Evolutionary conservation across 2,113 vertebrate species (phyloP), one percentile per base, ranked within the genome.

Genomic region (Craseonycteris thonglongyai): DNA sequence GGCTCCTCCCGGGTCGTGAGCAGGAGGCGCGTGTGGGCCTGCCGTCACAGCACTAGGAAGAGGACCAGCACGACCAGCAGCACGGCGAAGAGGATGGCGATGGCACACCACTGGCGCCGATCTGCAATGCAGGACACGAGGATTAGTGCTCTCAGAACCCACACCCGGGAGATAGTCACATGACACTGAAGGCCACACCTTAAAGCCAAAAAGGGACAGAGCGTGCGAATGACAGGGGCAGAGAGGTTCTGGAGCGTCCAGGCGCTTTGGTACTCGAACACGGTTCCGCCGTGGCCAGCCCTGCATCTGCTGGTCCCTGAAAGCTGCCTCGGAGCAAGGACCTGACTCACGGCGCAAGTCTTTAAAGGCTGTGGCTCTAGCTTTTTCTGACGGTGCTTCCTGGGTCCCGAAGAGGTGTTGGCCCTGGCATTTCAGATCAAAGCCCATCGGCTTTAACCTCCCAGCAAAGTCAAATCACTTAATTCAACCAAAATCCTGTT

Each of bases 21-120:
- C 51, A 54, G 93, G 78, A 81, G 82, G 83, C 74, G 7, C 28
- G 5, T 1, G 1, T 5, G 95, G 92, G 82, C 93, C 82, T 51
- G 59, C 74, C 49, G 42, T 99, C 99, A 99, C 98, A 99, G 98
- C 94, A 99, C 97, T 22, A 99, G 97, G 96, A 99, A 98, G 95
- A 99, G 98, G 96, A 99, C 97, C 97, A 99, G 97, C 98, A 99
- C 98, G 13, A 99, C 98, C 88, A 99, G 94, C 91, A 99, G 98
- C 97, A 99, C 98, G 24, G 95, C 82, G 0, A 99, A 98, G 95
- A 99, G 98, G 94, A 99, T 4, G 0, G 99, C 98, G 14, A 99
- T 99, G 56, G 99, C 99, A 81, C 99, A 99, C 99, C 99, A 99
- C 98, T 99, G 99, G 74, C 99, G 98, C 33, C 99, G 99, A 97